Evolutionary conservation across 92 coral and sea anemone species (phyloP), one percentile per base, ranked within the genome.

Genomic region (Galaxea fascicularis): DNA sequence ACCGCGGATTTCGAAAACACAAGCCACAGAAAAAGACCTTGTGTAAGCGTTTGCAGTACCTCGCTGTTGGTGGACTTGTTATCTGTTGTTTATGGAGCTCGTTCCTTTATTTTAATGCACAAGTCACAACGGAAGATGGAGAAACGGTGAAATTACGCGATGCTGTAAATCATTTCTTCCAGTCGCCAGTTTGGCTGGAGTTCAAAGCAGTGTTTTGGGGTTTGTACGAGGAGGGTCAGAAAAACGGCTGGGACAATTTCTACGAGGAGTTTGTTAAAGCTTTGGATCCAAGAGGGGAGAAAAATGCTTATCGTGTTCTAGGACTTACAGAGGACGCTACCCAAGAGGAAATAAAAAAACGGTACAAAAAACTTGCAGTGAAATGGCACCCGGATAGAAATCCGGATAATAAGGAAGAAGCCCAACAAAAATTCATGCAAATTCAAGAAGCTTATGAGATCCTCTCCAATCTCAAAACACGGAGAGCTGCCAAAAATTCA

Each of bases 231-330:
- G 94, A 97, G 73, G 99, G 99, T 9, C 99, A 97, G 73, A 91
- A 78, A 63, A 91, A 95, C 21, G 99, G 99, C 16, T 97, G 99
- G 99, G 92, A 93, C n/a, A 97, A 91, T 66, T 58, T 97, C 75
- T 97, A 97, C 75, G 99, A 97, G 59, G 99, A 97, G 30, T 95
- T 97, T 85, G 98, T 97, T 0, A 95, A 89, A 80, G 97, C 99
- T 18, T 82, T 97, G 52, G 99, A 97, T 80, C 99, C 99, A 10
- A 97, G 98, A 76, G 99, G 99, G 78, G 99, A 97, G 88, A 93
- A 97, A 82, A 97, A 97, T 25, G 98, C 99, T 25, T 93, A 95
- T 72, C 88, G 88, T 16, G 94, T 97, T 16, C 86, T 97, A 35
- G 96, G 98, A 1, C 80, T 97, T 39, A 93, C 97, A 26, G 95